Conservation (phyloP, 2,888 invertebrate species). For the Drosophila paranaensis region DNA sequence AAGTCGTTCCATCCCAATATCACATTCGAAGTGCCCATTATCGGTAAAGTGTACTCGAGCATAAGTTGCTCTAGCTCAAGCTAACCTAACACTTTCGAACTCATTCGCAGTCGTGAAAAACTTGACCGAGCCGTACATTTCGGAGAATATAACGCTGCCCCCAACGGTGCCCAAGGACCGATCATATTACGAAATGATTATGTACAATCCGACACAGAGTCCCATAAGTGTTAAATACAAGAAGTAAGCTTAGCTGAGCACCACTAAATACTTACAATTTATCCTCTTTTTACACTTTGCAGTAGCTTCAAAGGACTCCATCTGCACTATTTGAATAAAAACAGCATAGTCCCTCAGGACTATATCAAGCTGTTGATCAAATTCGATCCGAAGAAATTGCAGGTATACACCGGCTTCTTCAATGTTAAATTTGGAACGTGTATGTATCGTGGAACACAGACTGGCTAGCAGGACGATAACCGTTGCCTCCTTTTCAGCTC, state of each 20-base stretch:
- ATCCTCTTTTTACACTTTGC: not conserved
- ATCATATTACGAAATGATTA: slow-evolving; percentile 67
- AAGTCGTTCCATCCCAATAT: slow-evolving; percentile 76
- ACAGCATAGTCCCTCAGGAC: slow-evolving; percentile 25
- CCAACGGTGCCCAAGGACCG: slow-evolving; percentile 48
- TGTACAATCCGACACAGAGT: slow-evolving; percentile 65
- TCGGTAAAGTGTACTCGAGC: slow-evolving; percentile 48
- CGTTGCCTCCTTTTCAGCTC: slow-evolving; percentile 22
- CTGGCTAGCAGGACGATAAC: too few relatives aligned
- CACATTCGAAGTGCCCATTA: slow-evolving; percentile 76
- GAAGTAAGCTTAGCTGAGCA: slow-evolving; percentile 27
- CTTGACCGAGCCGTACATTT: slow-evolving; percentile 24
- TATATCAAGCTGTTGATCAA: slow-evolving; percentile 57
- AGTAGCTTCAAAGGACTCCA: slow-evolving; percentile 52
- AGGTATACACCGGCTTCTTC: slow-evolving; percentile 53
- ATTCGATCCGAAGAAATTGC: slow-evolving; percentile 48
- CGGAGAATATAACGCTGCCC: slow-evolving; percentile 51
- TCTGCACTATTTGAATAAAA: slow-evolving; percentile 26
- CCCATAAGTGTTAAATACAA: slow-evolving; percentile 35
- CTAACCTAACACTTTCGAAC: not conserved
- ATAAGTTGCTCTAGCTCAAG: too few relatives aligned
- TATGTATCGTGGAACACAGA: slow-evolving; percentile 20
- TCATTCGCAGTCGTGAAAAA: slow-evolving; percentile 28
- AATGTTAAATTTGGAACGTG: slow-evolving; percentile 68
- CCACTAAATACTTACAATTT: not conserved